Percentiles rank a stretch among this genome's conserved stretches.
Conservation (phyloP, 2,888 invertebrate genomes). For the Ophion ventricosus region DNA sequence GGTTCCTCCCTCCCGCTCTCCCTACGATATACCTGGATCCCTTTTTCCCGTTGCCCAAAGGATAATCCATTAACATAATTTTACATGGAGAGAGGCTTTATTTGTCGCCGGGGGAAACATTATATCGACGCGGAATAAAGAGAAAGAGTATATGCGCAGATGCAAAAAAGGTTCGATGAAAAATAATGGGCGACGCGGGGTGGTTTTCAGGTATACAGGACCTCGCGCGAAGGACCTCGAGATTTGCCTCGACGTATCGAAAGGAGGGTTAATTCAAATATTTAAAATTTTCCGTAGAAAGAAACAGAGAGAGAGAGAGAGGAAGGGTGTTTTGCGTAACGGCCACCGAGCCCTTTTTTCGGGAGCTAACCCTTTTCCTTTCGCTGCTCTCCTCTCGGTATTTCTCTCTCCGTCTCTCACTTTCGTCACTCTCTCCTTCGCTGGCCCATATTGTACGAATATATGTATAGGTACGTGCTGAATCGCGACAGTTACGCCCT, state of each 20-base stretch:
- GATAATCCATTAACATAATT: slow-evolving; percentile 84
- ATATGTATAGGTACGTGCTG: neutral
- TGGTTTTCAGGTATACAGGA: slow-evolving; percentile 74
- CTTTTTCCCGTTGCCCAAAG: slow-evolving; percentile 73
- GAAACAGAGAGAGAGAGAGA: slow-evolving; percentile 17
- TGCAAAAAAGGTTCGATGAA: slow-evolving; percentile 78
- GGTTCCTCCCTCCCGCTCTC: slow-evolving; percentile 32
- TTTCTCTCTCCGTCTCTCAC: slow-evolving; percentile 51
- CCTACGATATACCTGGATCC: slow-evolving; percentile 73
- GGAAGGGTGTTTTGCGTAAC: slow-evolving; percentile 80
- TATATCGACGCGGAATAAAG: slow-evolving; percentile 73
- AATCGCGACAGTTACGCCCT: slow-evolving; percentile 24
- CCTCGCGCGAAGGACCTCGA: slow-evolving; percentile 63
- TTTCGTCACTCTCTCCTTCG: slow-evolving; percentile 14
- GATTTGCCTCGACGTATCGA: slow-evolving; percentile 43
- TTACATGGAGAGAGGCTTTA: slow-evolving; percentile 78
- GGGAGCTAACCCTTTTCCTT: slow-evolving; percentile 56
- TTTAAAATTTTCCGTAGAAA: slow-evolving; percentile 79
- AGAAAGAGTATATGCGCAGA: slow-evolving; percentile 77
- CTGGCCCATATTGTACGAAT: neutral
- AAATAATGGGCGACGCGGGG: slow-evolving; percentile 72
- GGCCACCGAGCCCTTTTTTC: slow-evolving; percentile 65
- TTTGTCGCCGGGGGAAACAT: slow-evolving; percentile 76
- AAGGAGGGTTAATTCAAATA: slow-evolving; percentile 82
- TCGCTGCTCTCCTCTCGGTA: slow-evolving; percentile 42